A percentile compares a stretch with the other conserved stretches of the same genome.
phyloP scores from a whole-genome alignment of 2,113 vertebrate genomes.

The Andinoacara biseriatus region DNA sequence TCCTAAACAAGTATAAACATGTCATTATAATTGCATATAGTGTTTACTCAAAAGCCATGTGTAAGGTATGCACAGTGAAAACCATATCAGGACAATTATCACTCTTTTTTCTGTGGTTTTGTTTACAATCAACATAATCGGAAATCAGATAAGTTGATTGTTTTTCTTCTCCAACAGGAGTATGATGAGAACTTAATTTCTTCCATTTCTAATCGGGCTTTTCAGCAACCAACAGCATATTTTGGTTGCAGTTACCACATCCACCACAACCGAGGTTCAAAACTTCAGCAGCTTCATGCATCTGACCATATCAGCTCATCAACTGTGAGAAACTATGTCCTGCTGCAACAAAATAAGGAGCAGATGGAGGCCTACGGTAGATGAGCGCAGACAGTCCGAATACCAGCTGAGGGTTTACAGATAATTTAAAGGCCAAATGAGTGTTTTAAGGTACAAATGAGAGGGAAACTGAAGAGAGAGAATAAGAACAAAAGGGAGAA shows the following conservation, averaged over 20 bases:
- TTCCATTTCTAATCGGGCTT: neutral
- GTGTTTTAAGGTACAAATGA: neutral
- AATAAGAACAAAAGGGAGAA: conserved; percentile 39
- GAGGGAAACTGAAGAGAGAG: neutral
- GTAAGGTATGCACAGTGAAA: neutral
- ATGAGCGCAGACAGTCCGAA: neutral
- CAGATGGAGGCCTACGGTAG: neutral
- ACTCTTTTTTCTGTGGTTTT: neutral
- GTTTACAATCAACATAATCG: neutral
- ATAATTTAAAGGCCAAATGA: conserved; percentile 7
- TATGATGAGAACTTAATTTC: neutral
- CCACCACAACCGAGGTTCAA: neutral
- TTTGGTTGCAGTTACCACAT: neutral
- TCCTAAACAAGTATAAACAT: conserved; percentile 53
- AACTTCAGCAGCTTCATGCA: neutral
- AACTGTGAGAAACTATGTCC: neutral
- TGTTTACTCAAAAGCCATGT: conserved; percentile 24
- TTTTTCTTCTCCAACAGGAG: neutral
- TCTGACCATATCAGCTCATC: neutral
- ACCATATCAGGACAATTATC: neutral
- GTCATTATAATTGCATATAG: conserved; percentile 21
- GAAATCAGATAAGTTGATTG: neutral
- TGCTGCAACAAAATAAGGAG: neutral
- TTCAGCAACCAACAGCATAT: neutral
- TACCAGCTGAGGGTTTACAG: neutral